Evolutionary conservation across 1,140 invertebrate species (phyloP).

Genomic region (Drosophila virilis): DNA sequence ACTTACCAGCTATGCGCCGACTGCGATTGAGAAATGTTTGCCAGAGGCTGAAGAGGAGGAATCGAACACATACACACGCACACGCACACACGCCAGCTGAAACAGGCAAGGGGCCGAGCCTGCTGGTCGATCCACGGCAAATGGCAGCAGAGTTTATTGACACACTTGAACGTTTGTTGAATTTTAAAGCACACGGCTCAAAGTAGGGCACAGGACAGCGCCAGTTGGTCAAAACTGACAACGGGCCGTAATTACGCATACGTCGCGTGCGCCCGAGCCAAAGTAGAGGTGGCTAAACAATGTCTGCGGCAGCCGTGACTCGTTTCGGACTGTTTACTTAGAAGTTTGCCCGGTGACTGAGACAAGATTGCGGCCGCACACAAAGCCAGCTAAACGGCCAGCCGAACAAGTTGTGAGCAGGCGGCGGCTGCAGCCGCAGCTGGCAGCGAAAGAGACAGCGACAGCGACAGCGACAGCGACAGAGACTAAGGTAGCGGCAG

Average conservation of each 20-base stretch:
- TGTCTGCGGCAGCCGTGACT: conserved; percentile 17
- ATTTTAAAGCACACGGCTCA: conserved; percentile 46
- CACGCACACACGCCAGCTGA: conserved; percentile 5
- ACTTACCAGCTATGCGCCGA: conserved; percentile 35
- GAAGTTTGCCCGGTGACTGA: conserved; percentile 74
- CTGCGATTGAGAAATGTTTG: conserved; percentile 17
- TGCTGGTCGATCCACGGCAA: conserved; percentile 22
- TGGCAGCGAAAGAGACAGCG: not conserved
- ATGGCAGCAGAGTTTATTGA: conserved; percentile 69
- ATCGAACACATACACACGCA: too few relatives aligned
- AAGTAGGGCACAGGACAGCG: conserved; percentile 47
- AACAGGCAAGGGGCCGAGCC: conserved; percentile 4
- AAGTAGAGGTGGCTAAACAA: not conserved
- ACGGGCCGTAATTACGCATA: conserved; percentile 64
- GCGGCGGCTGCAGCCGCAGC: not conserved
- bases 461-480: not conserved
- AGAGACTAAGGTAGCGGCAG: not conserved
- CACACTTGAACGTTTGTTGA: conserved; percentile 61
- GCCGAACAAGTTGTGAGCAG: conserved; percentile 35
- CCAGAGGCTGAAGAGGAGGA: not conserved
- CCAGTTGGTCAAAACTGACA: conserved; percentile 44
- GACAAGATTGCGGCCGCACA: conserved; percentile 67
- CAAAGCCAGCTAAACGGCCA: conserved; percentile 34
- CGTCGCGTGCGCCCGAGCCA: conserved; percentile 47
- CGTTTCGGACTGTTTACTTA: conserved; percentile 69